Evolutionary conservation across 2,113 vertebrate genomes (phyloP).

Genomic region (Petromus typicus): DNA sequence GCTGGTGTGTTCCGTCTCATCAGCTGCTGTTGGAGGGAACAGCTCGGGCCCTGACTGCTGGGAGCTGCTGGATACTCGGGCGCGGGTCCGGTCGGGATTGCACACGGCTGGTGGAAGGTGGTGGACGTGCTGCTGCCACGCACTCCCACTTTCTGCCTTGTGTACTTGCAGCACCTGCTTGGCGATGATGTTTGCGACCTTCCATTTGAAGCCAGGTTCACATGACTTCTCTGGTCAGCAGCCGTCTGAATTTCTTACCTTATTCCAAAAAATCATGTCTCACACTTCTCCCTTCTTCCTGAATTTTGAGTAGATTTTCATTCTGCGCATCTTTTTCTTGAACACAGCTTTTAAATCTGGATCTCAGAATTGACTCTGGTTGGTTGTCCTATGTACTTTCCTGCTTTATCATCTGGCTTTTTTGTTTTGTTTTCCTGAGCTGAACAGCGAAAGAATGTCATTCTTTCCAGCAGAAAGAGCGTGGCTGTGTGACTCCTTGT

Average conservation of each 20-base stretch:
- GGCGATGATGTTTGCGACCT: neutral
- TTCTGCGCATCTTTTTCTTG: neutral
- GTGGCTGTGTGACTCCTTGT: neutral
- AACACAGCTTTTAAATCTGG: neutral
- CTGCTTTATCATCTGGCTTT: neutral
- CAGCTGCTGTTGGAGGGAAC: neutral
- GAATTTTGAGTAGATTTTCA: neutral
- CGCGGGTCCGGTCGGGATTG: neutral
- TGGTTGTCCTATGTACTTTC: no score
- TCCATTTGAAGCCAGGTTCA: neutral
- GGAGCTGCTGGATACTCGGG: conserved; percentile 10
- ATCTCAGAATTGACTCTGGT: neutral
- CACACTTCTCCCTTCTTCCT: neutral
- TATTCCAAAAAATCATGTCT: neutral
- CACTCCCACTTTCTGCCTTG: no score
- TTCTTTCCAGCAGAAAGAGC: neutral
- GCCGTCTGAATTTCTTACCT: neutral
- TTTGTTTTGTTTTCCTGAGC: neutral
- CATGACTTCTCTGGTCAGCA: neutral
- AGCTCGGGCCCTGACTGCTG: neutral
- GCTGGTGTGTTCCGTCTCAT: neutral
- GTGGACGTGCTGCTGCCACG: fast-evolving
- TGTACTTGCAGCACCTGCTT: fast-evolving
- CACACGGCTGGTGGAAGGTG: neutral
- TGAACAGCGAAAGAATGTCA: neutral